Evolutionary conservation across 2,113 vertebrate species (phyloP).

Genomic region (Ardeotis arabs): DNA sequence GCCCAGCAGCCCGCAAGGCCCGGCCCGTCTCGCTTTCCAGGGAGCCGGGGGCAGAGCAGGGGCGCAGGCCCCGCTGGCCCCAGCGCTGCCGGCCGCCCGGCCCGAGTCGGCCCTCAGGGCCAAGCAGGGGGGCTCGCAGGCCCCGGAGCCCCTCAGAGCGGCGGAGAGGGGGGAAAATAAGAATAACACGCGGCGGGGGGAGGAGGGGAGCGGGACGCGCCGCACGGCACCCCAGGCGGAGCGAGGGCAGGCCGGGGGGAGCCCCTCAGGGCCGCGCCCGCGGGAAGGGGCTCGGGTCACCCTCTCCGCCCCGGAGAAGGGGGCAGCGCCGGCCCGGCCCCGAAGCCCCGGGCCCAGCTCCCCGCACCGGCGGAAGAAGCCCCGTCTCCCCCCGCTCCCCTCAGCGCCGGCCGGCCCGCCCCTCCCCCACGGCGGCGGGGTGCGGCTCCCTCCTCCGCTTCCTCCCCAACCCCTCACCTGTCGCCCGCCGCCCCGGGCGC

Average conservation of each 20-base stretch:
- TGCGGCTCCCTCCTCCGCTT: too few relatives aligned
- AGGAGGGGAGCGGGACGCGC: neutral
- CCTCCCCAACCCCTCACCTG: neutral
- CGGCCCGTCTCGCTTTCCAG: rapidly evolving
- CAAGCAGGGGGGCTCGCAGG: neutral
- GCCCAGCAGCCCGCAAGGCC: rapidly evolving
- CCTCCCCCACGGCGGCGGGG: neutral
- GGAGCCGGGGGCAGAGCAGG: rapidly evolving
- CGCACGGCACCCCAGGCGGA: neutral
- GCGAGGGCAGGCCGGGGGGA: neutral
- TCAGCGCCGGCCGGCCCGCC: neutral
- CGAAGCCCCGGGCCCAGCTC: neutral
- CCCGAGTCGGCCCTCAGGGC: too few relatives aligned
- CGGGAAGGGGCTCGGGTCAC: neutral
- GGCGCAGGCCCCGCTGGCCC: neutral
- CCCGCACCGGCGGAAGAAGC: neutral
- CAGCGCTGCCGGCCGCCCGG: neutral
- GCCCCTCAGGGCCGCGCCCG: neutral
- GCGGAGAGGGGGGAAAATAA: rapidly evolving
- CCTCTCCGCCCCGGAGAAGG: neutral
- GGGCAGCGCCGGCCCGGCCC: neutral
- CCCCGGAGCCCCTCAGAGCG: neutral
- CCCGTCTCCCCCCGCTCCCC: too few relatives aligned
- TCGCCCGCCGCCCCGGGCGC: neutral
- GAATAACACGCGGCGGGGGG: rapidly evolving